Base-by-base conservation (phyloP, 2,888 invertebrate genomes). In the Drosophila rellima region DNA sequence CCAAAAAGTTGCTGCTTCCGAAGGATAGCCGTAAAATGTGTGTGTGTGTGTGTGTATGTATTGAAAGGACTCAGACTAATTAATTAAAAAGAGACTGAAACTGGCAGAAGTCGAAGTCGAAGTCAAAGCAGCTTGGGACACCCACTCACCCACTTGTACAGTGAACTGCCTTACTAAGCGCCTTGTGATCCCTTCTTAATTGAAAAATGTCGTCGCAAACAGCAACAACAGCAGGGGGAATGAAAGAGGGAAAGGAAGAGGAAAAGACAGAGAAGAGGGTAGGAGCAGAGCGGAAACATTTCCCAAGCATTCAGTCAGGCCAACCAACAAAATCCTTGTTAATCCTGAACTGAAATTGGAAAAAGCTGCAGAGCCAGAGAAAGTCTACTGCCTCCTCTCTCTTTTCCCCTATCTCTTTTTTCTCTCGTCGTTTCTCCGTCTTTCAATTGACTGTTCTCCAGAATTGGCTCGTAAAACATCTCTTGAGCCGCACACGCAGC, bases 271-370 rank as follows among this genome's bases (percentile, higher is more conserved):
- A n/a, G 13, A 10, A 8, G 3, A 10, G 20, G 15, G 11, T 23
- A 3, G 26, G 13, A 11, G 17, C 15, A 33, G 55, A 47, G 15
- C 51, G 31, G 15, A 56, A 56, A 44, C 54, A 55, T 44, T 37
- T 45, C 13, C 42, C 26, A 52, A 54, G 54, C 52, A 67, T 66
- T 62, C 63, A 66, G 54, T 42, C 61, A 67, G 47, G 18, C 57
- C 64, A 63, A 61, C 57, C 52, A 52, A 59, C 52, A 74, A 86
- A 89, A 89, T 89, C 90, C 87, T 72, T 84, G 89, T 90, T 90
- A 90, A 90, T 90, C 90, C 90, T 65, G 72, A 73, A 89, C 83
- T 89, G 90, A 90, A 90, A 90, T 90, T 90, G 90, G 88, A 90
- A 90, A 90, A 86, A 85, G 80, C 85, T 83, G 73, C 81, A 77